Conservation (phyloP, 2,797 vertebrate genomes). For the Chelmon rostratus region DNA sequence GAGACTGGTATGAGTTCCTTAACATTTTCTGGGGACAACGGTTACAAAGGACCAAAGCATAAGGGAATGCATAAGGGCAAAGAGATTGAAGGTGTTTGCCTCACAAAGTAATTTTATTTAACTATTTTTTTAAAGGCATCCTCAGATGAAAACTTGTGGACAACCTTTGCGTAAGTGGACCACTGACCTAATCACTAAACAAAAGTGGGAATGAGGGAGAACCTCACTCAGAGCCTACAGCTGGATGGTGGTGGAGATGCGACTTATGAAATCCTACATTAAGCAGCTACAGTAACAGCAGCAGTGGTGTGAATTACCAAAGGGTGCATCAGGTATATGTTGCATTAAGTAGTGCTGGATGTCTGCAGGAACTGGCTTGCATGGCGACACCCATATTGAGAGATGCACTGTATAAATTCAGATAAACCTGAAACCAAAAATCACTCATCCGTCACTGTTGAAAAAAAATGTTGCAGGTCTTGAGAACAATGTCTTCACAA, state of each 20-base stretch:
- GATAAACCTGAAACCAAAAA: not conserved
- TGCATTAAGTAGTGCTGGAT: not conserved
- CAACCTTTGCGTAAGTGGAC: too few species aligned
- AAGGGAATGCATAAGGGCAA: too few species aligned
- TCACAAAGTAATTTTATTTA: too few species aligned
- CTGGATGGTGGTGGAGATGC: not conserved
- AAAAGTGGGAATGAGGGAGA: not conserved
- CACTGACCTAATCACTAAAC: not conserved
- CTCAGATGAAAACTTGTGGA: too few species aligned
- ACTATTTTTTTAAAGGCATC: too few species aligned
- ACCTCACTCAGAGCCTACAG: not conserved
- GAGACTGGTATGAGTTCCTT: too few species aligned
- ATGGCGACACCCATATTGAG: not conserved
- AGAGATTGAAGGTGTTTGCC: too few species aligned
- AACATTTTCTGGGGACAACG: too few species aligned
- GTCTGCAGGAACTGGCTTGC: not conserved
- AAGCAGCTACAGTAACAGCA: not conserved
- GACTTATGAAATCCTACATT: not conserved
- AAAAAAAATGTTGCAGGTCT: not conserved
- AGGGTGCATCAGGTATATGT: not conserved
- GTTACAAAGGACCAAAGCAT: too few species aligned
- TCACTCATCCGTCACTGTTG: not conserved
- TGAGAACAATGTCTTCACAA: not conserved
- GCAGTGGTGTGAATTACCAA: conserved; percentile 1
- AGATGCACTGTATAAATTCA: not conserved